These are phyloP conservation scores for Mionectes macconnelli DNA, from an alignment of 2,113 vertebrate species.

Conservation along the genomic window DNA sequence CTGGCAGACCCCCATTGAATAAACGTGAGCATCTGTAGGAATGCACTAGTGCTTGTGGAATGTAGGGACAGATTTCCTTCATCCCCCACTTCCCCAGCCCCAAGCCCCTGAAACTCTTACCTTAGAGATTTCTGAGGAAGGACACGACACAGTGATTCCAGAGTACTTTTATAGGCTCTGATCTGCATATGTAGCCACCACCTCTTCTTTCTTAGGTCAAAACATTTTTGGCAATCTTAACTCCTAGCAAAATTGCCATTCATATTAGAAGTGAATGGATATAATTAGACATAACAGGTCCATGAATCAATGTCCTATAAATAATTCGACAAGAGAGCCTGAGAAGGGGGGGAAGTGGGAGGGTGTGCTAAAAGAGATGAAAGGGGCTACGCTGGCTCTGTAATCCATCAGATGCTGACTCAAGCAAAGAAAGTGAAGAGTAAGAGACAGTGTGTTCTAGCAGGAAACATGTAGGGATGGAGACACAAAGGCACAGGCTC, in stretches of 20 bases:
- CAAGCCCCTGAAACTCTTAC: constrained; percentile 55
- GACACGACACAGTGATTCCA: constrained; percentile 24
- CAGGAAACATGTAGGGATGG: neutral
- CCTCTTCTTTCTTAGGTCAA: constrained; percentile 73
- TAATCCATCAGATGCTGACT: neutral
- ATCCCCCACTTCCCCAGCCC: neutral
- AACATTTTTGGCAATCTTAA: constrained; percentile 71
- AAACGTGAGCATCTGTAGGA: neutral
- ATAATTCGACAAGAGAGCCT: constrained; percentile 73
- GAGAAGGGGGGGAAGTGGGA: neutral
- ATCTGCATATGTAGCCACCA: constrained; percentile 72
- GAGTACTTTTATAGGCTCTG: constrained; percentile 71
- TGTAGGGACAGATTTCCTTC: neutral
- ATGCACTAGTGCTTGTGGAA: constrained; percentile 35
- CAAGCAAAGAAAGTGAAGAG: neutral
- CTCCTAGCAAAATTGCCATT: constrained; percentile 72
- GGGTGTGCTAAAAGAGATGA: neutral
- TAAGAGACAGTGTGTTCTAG: neutral
- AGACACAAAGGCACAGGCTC: neutral
- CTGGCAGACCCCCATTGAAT: neutral
- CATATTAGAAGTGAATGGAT: constrained; percentile 75
- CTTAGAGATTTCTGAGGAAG: constrained; percentile 68
- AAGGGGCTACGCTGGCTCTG: neutral
- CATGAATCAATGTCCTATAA: constrained; percentile 73
- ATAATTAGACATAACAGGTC: constrained; percentile 78